Evolutionary conservation across 1,140 invertebrate genomes (phyloP).

Genomic region (Adelges cooleyi): DNA sequence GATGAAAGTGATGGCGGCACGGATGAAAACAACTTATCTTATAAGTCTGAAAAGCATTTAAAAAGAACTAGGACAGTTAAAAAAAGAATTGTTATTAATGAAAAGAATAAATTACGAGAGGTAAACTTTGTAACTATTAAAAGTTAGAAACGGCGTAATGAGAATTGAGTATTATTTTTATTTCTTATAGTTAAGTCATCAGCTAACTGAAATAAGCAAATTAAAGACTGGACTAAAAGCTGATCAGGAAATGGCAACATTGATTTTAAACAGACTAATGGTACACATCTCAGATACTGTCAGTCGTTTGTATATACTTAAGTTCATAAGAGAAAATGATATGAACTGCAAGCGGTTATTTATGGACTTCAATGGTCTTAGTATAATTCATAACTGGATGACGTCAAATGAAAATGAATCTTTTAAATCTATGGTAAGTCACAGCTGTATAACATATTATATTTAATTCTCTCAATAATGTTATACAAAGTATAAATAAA

Average conservation of each 20-base stretch:
- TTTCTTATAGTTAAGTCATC: constrained; percentile 5
- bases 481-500: no score
- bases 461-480: no score
- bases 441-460: no score
- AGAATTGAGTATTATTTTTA: neutral
- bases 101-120: constrained; percentile 17
- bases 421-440: constrained; percentile 18
- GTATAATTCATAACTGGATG: constrained; percentile 86
- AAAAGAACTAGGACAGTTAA: neutral
- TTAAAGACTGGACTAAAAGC: constrained; percentile 13
- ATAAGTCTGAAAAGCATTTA: neutral
- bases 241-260: constrained; percentile 37
- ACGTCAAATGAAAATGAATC: constrained; percentile 21
- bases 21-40: neutral
- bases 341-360: constrained; percentile 74
- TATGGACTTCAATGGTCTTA: constrained; percentile 85
- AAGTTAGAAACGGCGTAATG: no score
- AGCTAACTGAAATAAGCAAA: constrained; percentile 10
- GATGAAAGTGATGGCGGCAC: neutral
- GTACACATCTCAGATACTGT: constrained; percentile 72
- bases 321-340: constrained; percentile 58
- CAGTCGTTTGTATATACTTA: constrained; percentile 53
- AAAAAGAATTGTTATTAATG: neutral
- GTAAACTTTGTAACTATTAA: no score
- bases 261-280: constrained; percentile 79